Conservation (phyloP, 2,113 vertebrate genomes). For the Bujurquina vittata region DNA sequence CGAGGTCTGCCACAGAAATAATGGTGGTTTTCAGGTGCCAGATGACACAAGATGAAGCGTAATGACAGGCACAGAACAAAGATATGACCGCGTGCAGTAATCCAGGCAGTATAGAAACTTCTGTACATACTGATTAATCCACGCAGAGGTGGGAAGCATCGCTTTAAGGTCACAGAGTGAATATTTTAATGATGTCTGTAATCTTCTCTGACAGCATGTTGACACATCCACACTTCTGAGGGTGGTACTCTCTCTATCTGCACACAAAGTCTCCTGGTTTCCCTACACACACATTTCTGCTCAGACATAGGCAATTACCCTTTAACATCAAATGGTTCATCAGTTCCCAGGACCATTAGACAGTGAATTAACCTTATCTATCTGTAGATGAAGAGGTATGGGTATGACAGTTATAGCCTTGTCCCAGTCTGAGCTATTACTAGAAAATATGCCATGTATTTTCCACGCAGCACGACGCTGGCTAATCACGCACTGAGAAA, state of each 20-base stretch:
- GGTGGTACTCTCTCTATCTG: not conserved
- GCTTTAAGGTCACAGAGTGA: slow-evolving; percentile 50
- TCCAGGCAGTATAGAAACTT: slow-evolving; percentile 8
- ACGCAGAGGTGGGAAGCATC: slow-evolving; percentile 1
- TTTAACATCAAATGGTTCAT: slow-evolving; percentile 76
- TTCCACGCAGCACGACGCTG: slow-evolving; percentile 57
- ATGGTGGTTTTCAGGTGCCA: not conserved
- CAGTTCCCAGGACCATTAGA: slow-evolving; percentile 60
- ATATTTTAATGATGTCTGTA: slow-evolving; percentile 51
- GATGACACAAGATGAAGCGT: not conserved
- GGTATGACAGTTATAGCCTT: slow-evolving; percentile 29
- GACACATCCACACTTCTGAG: slow-evolving; percentile 24
- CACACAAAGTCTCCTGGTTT: slow-evolving; percentile 11
- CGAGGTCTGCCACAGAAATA: not conserved
- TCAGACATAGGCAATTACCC: slow-evolving; percentile 74
- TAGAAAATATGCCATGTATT: slow-evolving; percentile 51
- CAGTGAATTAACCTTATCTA: slow-evolving; percentile 75
- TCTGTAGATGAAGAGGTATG: slow-evolving; percentile 67
- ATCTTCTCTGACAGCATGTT: slow-evolving; percentile 43
- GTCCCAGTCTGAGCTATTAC: slow-evolving; percentile 38
- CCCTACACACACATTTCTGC: slow-evolving; percentile 22
- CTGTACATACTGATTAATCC: not conserved
- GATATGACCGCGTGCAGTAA: not conserved
- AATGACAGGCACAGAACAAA: not conserved
- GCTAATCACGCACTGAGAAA: slow-evolving; percentile 66